These are phyloP conservation scores for Rattus rattus DNA, from an alignment of 2,113 vertebrate species.

Conservation along the genomic window DNA sequence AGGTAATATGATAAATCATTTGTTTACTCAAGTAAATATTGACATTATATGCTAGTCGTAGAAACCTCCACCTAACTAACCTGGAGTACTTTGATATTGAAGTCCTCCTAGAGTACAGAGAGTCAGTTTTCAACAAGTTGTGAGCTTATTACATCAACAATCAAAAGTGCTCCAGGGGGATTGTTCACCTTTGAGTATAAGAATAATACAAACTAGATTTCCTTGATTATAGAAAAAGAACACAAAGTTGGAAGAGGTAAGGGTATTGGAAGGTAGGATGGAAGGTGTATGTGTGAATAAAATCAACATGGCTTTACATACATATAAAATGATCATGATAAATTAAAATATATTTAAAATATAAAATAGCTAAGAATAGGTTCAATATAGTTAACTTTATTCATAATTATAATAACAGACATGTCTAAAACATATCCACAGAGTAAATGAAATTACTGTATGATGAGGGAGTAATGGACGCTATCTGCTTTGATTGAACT, in stretches of 20 bases:
- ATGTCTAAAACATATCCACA: background rate
- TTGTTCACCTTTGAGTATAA: background rate
- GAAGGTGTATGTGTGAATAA: no score
- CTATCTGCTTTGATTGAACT: background rate
- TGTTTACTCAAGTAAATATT: background rate
- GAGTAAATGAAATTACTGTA: background rate
- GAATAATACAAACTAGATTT: background rate
- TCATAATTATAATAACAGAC: background rate
- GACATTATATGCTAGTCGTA: background rate
- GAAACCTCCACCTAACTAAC: background rate
- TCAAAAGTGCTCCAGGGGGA: background rate
- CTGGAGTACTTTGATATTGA: background rate
- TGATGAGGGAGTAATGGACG: background rate
- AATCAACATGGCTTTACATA: background rate
- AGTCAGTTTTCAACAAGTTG: background rate
- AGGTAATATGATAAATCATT: background rate
- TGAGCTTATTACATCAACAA: background rate
- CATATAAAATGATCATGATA: background rate
- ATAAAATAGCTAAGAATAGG: background rate
- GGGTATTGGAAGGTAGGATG: no score
- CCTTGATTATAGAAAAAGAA: no score
- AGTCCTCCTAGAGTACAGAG: background rate
- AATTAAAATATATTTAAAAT: background rate
- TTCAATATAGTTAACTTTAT: background rate
- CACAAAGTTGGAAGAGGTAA: background rate